Base-by-base conservation (phyloP, 2,113 vertebrate genomes). In the Rana temporaria region DNA sequence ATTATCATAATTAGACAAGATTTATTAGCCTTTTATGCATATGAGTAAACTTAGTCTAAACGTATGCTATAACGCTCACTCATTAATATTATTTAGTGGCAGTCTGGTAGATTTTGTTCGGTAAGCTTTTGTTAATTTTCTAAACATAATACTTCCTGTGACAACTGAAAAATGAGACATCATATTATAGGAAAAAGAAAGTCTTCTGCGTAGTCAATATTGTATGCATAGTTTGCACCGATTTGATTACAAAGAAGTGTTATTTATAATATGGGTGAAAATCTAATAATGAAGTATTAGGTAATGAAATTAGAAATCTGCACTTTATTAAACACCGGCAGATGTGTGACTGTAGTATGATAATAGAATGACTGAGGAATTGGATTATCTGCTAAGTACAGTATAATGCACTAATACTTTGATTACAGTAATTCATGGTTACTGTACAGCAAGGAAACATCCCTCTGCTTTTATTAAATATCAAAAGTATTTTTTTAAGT, bases 311-410 rank as follows among this genome's bases (percentile, higher is more conserved):
- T 67, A 79, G 24, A 79, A 67, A 57, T 30, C 64, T 79, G 1
- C 48, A 68, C 64, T 67, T 79, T 79, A 67, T 66, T 67, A 82
- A 55, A 65, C 22, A 70, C 42, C 34, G 34, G 42, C 68, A 84
- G 66, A 66, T 68, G 32, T 63, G n/a, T 26, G 77, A 68, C 56
- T 42, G 52, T 62, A 68, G 78, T 67, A 59, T 57, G 64, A 68
- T 68, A 66, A 79, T 57, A 57, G 63, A 57, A 65, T 79, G 77
- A 79, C 22, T 30, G 30, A 48, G 30, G 22, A 67, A 79, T 68
- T 22, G 55, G 52, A 79, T 79, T 79, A 79, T 5, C 20, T n/a
- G 4, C n/a, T 64, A 24, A 48, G 38, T 67, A 56, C 30, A 34
- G 26, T 24, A 74, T 32, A 38, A 42, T 70, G 30, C 12, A 24